Evolutionary conservation across 2,113 vertebrate species (phyloP).

Genomic region (Morone chrysops): DNA sequence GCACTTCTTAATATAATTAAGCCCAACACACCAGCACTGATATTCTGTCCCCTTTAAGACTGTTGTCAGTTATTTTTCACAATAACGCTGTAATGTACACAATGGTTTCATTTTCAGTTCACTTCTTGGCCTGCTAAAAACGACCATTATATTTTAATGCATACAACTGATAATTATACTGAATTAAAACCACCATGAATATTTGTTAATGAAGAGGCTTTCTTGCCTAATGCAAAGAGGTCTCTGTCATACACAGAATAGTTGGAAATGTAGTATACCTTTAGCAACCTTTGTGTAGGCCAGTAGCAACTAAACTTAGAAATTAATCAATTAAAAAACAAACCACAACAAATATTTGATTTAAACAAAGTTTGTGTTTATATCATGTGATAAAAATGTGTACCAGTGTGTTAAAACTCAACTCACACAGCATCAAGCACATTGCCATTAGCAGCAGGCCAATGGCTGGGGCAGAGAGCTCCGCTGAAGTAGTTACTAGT

Average conservation of each 20-base stretch:
- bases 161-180: background rate
- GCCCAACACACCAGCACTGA: too few relatives aligned
- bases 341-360: background rate
- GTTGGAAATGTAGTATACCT: background rate
- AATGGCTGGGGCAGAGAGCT: conserved; percentile 81
- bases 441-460: conserved; percentile 81
- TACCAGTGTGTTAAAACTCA: background rate
- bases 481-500: background rate
- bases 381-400: too few relatives aligned
- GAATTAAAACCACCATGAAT: background rate
- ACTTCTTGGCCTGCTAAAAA: background rate
- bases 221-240: background rate
- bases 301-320: background rate
- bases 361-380: background rate
- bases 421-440: conserved; percentile 88
- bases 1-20: too few relatives aligned
- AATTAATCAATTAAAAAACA: background rate
- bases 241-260: background rate
- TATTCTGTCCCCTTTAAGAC: too few relatives aligned
- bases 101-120: background rate
- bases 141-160: background rate
- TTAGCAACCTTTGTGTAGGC: background rate
- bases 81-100: background rate
- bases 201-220: background rate
- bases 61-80: background rate